Conservation (phyloP, 2,888 invertebrate genomes). For the Gnatocerus cornutus region DNA sequence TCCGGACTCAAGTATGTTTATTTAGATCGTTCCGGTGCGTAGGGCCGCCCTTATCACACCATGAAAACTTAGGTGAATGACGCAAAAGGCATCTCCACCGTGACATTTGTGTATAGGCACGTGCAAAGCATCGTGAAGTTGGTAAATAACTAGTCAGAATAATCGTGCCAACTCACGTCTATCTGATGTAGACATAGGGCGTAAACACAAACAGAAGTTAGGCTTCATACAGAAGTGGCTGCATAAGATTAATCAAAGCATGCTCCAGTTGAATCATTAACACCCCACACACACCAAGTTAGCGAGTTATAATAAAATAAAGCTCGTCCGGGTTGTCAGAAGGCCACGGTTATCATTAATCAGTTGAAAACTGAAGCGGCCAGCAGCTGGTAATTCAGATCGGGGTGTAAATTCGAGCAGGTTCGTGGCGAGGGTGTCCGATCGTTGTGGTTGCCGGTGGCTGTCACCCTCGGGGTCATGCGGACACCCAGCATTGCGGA, state of each 20-base stretch:
- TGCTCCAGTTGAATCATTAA: conserved; percentile 39
- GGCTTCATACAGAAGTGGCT: conserved; percentile 17
- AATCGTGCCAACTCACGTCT: conserved; percentile 36
- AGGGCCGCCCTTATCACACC: conserved; percentile 5
- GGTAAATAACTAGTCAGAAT: conserved; percentile 26
- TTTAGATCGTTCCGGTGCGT: conserved; percentile 13
- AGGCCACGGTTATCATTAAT: conserved; percentile 50
- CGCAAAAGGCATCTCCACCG: not conserved
- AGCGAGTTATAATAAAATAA: conserved; percentile 47
- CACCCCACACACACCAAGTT: conserved; percentile 37
- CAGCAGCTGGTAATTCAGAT: conserved; percentile 46
- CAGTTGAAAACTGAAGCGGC: conserved; percentile 43
- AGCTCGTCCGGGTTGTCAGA: conserved; percentile 36
- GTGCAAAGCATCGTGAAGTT: conserved; percentile 29
- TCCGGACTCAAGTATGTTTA: not conserved
- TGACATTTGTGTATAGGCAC: conserved; percentile 18
- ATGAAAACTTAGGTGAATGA: conserved; percentile 16
- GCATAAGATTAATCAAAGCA: conserved; percentile 44
- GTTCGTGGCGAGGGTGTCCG: conserved; percentile 47
- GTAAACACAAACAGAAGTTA: conserved; percentile 42
- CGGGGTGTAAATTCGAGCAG: conserved; percentile 51
- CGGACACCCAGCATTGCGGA: conserved; percentile 41
- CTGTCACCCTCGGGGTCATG: conserved; percentile 39
- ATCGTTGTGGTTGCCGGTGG: conserved; percentile 49
- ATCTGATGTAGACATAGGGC: conserved; percentile 35